Base-by-base conservation (phyloP, 2,797 vertebrate species). In the Anas flavirostris region DNA sequence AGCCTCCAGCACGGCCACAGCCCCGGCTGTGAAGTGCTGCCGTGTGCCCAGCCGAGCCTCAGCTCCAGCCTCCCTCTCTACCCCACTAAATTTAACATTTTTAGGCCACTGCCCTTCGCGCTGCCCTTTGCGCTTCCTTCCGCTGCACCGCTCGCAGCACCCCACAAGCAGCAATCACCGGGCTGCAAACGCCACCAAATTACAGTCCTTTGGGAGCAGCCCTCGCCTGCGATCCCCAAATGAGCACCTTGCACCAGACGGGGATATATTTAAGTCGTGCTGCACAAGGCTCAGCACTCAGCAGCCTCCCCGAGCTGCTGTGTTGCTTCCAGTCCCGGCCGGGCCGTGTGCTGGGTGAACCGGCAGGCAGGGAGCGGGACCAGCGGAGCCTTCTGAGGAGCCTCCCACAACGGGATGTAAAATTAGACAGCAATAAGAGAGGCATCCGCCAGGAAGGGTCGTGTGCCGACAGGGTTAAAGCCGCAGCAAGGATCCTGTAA, bases 391-490 rank as follows among this genome's bases (percentile, higher is more conserved):
- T 68, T 41, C 69, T 2, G 3, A 62, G 67, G 50, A 80, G 19
- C 77, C 9, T 0, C 70, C 55, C 15, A 3, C n/a, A 80, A 44
- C 0, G 0, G 29, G 78, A 60, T 35, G 12, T 17, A 37, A 62
- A 78, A 86, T 53, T 26, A 75, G 35, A 39, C 48, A 31, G 39
- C 0, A 2, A 12, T n/a, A 33, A 58, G 50, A 70, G 26, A 16
- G 62, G 88, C 77, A 90, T 22, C 88, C 64, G 75, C 68, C 39
- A 35, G 43, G 69, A n/a, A 35, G 10, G 43, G 46, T 69, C 64
- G 82, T 6, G 87, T 35, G 79, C 70, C 46, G 82, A 91, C 39
- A 75, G 88, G 85, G 96, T 97, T 96, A 96, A 96, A 78, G 56
- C 82, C 12, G 2, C 59, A 28, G 76, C 73, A 87, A 68, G 81